A percentile compares a stretch with the other conserved stretches of the same genome.
Evolutionary conservation across 2,113 vertebrate genomes (phyloP).

Genomic region (Promerops cafer): DNA sequence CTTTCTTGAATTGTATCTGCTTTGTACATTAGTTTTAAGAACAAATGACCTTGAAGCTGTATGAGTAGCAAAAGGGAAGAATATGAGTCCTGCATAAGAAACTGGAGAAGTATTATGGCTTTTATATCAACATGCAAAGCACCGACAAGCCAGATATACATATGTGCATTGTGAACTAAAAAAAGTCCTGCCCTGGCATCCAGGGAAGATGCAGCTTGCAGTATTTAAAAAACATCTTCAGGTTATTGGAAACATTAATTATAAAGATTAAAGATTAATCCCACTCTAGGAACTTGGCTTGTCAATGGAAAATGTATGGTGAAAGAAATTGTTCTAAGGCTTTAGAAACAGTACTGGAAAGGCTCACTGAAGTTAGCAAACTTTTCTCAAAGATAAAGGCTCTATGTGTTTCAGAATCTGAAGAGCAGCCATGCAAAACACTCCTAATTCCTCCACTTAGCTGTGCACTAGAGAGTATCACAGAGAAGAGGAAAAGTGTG

Average conservation of each 20-base stretch:
- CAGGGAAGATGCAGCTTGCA: not conserved
- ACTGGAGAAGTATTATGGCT: not conserved
- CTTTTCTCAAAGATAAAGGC: not conserved
- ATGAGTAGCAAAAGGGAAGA: not conserved
- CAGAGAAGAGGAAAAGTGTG: not conserved
- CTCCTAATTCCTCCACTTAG: not conserved
- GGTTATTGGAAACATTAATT: not conserved
- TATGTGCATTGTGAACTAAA: not conserved
- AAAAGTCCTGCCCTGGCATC: not conserved
- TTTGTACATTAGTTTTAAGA: not conserved
- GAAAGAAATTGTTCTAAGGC: not conserved
- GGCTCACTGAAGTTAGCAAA: not conserved
- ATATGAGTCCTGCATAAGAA: conserved; percentile 1
- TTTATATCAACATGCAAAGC: not conserved
- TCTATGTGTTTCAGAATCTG: not conserved
- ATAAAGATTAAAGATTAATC: not conserved
- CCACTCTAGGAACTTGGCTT: not conserved
- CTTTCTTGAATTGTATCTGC: conserved; percentile 37
- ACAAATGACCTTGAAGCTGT: conserved; percentile 29
- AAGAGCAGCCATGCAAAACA: not conserved
- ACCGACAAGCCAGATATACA: not conserved
- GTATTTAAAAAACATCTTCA: not conserved
- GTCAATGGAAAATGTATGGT: not conserved
- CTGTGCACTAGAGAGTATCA: not conserved
- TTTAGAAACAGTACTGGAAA: not conserved